Evolutionary conservation across 2,797 vertebrate genomes (phyloP).

Genomic region (Mormyrops attenuatus): DNA sequence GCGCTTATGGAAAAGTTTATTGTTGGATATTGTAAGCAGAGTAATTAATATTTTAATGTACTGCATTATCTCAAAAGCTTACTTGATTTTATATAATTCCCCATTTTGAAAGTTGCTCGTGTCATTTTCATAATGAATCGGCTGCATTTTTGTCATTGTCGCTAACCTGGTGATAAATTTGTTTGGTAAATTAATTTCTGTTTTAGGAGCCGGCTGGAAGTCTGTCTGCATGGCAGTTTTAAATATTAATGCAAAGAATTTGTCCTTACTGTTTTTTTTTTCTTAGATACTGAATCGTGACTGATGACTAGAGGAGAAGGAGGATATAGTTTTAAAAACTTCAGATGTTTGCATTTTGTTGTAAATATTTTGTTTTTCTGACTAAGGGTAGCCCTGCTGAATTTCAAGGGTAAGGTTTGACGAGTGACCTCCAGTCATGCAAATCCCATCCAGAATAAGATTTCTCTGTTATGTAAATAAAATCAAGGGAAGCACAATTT

Average conservation of each 20-base stretch:
- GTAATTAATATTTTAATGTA: slow-evolving; percentile 3
- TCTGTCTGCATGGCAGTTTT: background rate
- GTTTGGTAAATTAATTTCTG: slow-evolving; percentile 13
- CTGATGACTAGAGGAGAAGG: slow-evolving; percentile 12
- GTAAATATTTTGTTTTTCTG: background rate
- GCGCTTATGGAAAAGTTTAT: background rate
- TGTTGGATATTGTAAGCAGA: background rate
- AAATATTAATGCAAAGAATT: slow-evolving; percentile 11
- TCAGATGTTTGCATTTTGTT: slow-evolving; percentile 1
- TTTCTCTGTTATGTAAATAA: background rate
- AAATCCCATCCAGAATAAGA: background rate
- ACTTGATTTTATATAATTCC: slow-evolving; percentile 4
- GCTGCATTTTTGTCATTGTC: slow-evolving; percentile 3
- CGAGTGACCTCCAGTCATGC: background rate
- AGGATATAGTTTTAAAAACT: background rate
- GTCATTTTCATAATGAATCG: background rate
- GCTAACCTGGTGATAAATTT: slow-evolving; percentile 8
- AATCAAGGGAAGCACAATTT: background rate
- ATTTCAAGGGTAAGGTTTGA: background rate
- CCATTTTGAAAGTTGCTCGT: background rate
- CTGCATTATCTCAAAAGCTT: background rate
- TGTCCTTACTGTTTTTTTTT: background rate
- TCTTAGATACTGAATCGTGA: background rate
- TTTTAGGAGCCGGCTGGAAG: background rate
- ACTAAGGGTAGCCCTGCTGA: background rate